Evolutionary conservation across 2,797 vertebrate genomes (phyloP).

Genomic region (Anas bahamensis): DNA sequence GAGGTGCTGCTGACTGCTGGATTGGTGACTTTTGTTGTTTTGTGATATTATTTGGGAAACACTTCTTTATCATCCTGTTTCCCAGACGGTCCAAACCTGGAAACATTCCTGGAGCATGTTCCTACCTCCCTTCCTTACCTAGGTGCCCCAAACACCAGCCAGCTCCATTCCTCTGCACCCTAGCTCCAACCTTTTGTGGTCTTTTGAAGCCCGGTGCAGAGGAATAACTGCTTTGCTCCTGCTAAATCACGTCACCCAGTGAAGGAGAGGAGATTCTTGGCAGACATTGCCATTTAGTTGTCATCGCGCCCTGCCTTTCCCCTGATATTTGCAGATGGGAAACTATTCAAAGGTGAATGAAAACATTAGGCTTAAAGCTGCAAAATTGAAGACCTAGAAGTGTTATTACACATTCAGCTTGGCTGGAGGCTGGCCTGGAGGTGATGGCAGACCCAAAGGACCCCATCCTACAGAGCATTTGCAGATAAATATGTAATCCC

Average conservation of each 20-base stretch:
- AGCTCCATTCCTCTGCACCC: neutral
- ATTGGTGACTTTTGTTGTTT: neutral
- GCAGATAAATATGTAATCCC: neutral
- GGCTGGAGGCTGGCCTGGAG: neutral
- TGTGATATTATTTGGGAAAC: neutral
- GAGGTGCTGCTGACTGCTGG: neutral
- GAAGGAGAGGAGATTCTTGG: neutral
- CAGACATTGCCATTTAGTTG: neutral
- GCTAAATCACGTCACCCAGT: accelerated
- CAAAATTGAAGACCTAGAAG: neutral
- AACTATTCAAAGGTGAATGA: neutral
- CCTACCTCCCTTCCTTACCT: neutral
- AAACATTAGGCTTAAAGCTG: neutral
- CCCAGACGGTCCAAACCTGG: neutral
- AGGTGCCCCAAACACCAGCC: neutral
- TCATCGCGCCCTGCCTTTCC: neutral
- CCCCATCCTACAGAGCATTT: neutral
- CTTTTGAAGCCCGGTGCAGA: neutral
- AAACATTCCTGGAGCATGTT: neutral
- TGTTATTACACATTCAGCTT: no score
- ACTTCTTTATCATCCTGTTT: neutral
- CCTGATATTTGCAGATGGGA: neutral
- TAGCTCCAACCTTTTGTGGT: accelerated
- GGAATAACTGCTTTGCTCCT: neutral
- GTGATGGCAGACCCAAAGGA: neutral